Base-by-base conservation (phyloP, 1,140 invertebrate genomes). In the Sminthurides bifidus region DNA sequence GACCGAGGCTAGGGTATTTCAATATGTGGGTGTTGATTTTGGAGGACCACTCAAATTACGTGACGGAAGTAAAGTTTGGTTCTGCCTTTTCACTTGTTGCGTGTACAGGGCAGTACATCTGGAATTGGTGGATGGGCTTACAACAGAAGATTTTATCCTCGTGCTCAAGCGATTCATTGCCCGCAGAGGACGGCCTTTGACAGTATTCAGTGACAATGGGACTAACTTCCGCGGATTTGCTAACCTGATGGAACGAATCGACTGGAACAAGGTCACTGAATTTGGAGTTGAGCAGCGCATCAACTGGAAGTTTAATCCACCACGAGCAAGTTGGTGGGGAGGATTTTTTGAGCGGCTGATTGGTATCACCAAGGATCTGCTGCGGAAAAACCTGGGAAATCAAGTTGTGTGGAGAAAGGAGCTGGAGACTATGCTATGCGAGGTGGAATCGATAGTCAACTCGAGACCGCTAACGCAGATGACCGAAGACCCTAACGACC, bases 271-370 rank as follows among this genome's bases (percentile, higher is more conserved):
- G 26, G 48, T 65, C 29, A 43, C 29, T 6, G 45, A 58, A 33
- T 46, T 61, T 3, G 45, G 14, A 37, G n/a, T 41, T 3, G 21
- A 49, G 1, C 3, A 61, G 29, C 40, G 50, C 38, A 68, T 70
- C 17, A 19, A 56, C 14, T 73, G 71, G 71, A 58, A 57, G 31
- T 73, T 70, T 54, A 70, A 66, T 52, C 66, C 68, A 12, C 66
- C 67, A 12, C 56, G 58, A 26, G 66, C 70, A 0, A 60, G 71
- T 69, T 70, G 69, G 66, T 71, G 71, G 24, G n/a, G n/a, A n/a
- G n/a, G n/a, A n/a, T n/a, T n/a, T n/a, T n/a, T n/a, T n/a, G 73
- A 75, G 50, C 35, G 72, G 3, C 27, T 76, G 21, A 65, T 75
- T 14, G 48, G 67, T 0, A 26, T 72, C 4, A 41, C 68, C 6